Base-by-base conservation (phyloP, 2,113 vertebrate species). In the Ascaphus truei region DNA sequence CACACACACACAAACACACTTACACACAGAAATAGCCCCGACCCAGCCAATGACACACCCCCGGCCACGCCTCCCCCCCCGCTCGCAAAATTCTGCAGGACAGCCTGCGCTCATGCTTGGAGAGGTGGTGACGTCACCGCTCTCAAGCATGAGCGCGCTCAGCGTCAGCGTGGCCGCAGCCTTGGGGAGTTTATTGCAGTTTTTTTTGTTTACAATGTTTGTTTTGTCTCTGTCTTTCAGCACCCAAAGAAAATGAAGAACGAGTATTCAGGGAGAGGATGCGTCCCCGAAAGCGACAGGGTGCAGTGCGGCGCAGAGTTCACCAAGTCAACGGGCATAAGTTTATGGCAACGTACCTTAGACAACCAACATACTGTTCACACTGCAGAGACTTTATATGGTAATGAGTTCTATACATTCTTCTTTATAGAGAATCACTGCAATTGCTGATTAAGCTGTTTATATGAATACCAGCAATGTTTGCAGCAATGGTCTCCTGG, bases 311-410 rank as follows among this genome's bases (percentile, higher is more conserved):
- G 11, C 91, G 97, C 77, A 90, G 96, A 50, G 96, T 99, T 56
- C 96, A 99, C 67, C 96, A 99, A 79, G 96, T 99, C 75, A 99
- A 98, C 1, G 97, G 97, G 23, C 97, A 99, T 92, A 99, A 99
- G 85, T 98, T 99, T 71, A 99, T 99, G 97, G 97, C 97, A 80
- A 99, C 96, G 71, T 99, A 99, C 66, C 91, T 98, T 84, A 91
- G 97, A 80, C 97, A 99, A 16, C 97, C 96, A 41, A 98, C 97
- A 0, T 99, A 99, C 27, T 98, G 97, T 81, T 99, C 97, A 0
- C 97, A 99, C 78, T 98, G 97, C 89, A 87, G 96, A 81, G 97
- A 99, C 75, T 98, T 99, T 74, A 98, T 98, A 89, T 99, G 97
- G 97, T 99, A 89, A 74, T 84, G 10, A 6, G 31, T 29, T 29